phyloP scores from a whole-genome alignment of 2,797 vertebrate species.

The Gorsachius magnificus region DNA sequence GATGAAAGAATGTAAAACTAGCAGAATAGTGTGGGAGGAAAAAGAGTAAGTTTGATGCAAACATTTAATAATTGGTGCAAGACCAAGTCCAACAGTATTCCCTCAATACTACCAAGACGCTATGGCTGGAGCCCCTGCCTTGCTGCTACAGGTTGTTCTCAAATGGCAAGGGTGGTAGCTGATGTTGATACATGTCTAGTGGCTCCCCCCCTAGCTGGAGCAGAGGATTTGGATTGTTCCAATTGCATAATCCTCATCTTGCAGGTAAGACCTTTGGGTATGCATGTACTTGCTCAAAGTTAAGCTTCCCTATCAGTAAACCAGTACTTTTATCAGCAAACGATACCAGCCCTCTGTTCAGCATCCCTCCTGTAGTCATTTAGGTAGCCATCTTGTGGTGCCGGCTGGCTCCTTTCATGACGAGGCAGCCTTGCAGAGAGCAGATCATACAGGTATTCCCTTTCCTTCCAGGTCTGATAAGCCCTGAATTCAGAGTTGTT shows the following conservation, averaged over 20 bases:
- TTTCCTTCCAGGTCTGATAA: background rate
- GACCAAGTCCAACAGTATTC: accelerated
- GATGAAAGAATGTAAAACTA: background rate
- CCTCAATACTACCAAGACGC: no score
- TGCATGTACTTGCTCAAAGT: background rate
- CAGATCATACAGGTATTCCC: background rate
- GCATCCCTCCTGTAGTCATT: background rate
- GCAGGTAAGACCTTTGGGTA: background rate
- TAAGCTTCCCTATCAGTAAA: background rate
- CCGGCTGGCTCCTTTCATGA: background rate
- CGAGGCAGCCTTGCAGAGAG: background rate
- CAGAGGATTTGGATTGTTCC: background rate
- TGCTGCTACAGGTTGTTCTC: background rate
- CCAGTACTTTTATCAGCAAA: background rate
- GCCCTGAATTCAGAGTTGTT: accelerated
- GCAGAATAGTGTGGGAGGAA: background rate
- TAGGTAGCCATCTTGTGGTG: background rate
- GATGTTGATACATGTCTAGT: background rate
- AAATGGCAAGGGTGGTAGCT: background rate
- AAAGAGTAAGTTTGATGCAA: background rate
- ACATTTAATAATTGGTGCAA: background rate
- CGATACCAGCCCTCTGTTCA: background rate
- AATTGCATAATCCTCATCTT: background rate
- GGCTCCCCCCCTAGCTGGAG: background rate
- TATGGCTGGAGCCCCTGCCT: background rate